These are phyloP conservation scores for Microtus montanus DNA, from an alignment of 2,113 vertebrate genomes.

Conservation along the genomic window DNA sequence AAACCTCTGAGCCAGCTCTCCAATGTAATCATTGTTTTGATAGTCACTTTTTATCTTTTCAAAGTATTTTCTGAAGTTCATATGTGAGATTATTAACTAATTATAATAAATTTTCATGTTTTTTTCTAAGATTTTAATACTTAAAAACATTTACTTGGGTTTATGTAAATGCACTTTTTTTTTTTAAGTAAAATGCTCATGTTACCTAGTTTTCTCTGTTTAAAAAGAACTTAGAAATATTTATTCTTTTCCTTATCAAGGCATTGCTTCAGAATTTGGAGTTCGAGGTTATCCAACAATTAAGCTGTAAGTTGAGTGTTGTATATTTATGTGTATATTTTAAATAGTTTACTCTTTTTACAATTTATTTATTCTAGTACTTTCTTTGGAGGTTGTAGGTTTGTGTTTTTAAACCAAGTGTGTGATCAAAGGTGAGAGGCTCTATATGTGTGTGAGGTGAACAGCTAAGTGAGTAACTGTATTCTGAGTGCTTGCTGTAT, in stretches of 20 bases:
- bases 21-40: neutral
- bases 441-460: neutral
- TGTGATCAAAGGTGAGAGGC: neutral
- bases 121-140: constrained; percentile 19
- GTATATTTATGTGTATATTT: constrained; percentile 63
- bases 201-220: constrained; percentile 63
- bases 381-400: neutral
- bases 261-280: constrained; percentile 97
- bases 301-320: constrained; percentile 94
- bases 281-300: constrained; percentile 99
- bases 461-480: neutral
- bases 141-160: constrained; percentile 21
- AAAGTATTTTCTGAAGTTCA: constrained; percentile 15
- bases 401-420: constrained; percentile 3
- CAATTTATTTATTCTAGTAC: neutral
- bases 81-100: constrained; percentile 35
- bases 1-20: too few species aligned
- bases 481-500: constrained; percentile 24
- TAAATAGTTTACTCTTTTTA: constrained; percentile 59
- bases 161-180: constrained; percentile 10
- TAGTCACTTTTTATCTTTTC: constrained; percentile 33
- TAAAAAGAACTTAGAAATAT: constrained; percentile 71
- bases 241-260: constrained; percentile 85
- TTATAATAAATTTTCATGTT: constrained; percentile 27
- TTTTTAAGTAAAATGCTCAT: constrained; percentile 60